Conservation (phyloP, 1,140 invertebrate genomes). For the Cyphomyrmex costatus region DNA sequence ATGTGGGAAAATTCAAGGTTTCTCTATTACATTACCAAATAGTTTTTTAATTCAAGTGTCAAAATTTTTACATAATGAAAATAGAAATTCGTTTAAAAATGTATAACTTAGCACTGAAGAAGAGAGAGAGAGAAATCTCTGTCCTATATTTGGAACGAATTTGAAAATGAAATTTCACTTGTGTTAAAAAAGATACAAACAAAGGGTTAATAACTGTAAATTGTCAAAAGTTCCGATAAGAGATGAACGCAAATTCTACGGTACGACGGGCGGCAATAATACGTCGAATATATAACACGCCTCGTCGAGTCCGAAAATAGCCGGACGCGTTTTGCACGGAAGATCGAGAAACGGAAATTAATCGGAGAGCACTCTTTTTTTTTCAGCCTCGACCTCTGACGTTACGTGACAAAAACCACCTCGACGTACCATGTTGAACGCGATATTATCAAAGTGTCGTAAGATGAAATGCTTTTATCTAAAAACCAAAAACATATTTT, state of each 20-base stretch:
- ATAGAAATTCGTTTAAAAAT: too few species aligned
- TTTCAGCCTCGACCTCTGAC: slow-evolving; percentile 31
- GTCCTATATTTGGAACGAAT: too few species aligned
- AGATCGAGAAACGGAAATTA: slow-evolving; percentile 68
- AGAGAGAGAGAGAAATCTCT: too few species aligned
- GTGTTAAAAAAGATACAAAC: too few species aligned
- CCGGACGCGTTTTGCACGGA: slow-evolving; percentile 64
- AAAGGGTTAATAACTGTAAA: neutral
- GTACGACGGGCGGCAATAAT: slow-evolving; percentile 49
- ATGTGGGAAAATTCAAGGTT: too few species aligned
- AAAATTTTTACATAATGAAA: too few species aligned
- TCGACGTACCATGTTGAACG: slow-evolving; percentile 7
- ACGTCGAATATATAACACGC: slow-evolving; percentile 56
- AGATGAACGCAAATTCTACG: slow-evolving; percentile 15
- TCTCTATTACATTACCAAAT: too few species aligned
- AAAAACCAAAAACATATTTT: slow-evolving; percentile 27
- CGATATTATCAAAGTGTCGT: neutral
- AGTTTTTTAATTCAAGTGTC: too few species aligned
- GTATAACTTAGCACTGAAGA: too few species aligned
- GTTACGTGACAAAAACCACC: slow-evolving; percentile 45
- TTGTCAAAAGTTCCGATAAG: slow-evolving; percentile 20
- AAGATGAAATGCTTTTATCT: neutral
- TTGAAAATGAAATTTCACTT: too few species aligned
- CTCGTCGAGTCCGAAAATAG: slow-evolving; percentile 63
- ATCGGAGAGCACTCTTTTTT: slow-evolving; percentile 50